Evolutionary conservation across 2,888 invertebrate species (phyloP), one percentile per base, ranked within the genome.

Genomic region (Nudaria mundana): DNA sequence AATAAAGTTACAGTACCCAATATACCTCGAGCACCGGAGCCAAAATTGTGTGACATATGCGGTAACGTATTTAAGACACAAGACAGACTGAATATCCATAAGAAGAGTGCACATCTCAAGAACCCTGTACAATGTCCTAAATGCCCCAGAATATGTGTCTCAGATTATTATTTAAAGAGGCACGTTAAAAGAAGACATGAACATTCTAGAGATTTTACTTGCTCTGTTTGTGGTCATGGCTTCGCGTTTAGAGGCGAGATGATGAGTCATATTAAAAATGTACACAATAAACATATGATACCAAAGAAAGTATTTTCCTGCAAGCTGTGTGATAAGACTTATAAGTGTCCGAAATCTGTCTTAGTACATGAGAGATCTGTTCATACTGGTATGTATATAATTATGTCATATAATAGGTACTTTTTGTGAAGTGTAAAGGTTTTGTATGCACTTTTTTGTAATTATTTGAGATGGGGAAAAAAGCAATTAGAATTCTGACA

Each of bases 361-460:
- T 40, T 72, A 30, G 73, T 89, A 11, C 89, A 89, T 63, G 82
- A 85, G 35, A 70, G 89, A 67, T 85, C 89, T 28, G 80, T 69
- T n/a, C 89, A 89, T 46, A 88, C 89, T 69, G 89, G 89, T 89
- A 70, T 52, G 29, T 37, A 20, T 23, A 15, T 14, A 2, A 13
- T 15, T 26, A 10, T 24, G 20, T 38, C 5, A 13, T 20, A 31
- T 5, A 12, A 13, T n/a, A n/a, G n/a, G n/a, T n/a, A n/a, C n/a
- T n/a, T n/a, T n/a, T n/a, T n/a, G n/a, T n/a, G n/a, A n/a, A n/a
- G n/a, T n/a, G n/a, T n/a, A n/a, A n/a, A n/a, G n/a, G n/a, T n/a
- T n/a, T n/a, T n/a, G n/a, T n/a, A n/a, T n/a, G n/a, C n/a, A n/a
- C n/a, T n/a, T n/a, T n/a, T n/a, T n/a, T n/a, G n/a, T n/a, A n/a